These are phyloP conservation scores for Seriola aureovittata DNA, from an alignment of 2,113 vertebrate genomes.

Conservation along the genomic window DNA sequence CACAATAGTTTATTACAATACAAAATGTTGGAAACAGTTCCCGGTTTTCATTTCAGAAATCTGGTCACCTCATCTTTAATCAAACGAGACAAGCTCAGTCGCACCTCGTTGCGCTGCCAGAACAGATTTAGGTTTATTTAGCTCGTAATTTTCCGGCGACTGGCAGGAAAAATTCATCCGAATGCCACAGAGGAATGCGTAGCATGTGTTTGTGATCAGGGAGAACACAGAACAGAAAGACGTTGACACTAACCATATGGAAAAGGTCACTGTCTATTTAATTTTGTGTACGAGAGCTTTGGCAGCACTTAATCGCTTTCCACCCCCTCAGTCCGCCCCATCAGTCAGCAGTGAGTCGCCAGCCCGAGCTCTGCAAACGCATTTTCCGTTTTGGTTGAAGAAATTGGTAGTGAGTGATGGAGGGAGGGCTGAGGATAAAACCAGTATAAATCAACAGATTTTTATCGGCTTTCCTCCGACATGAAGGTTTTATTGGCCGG, in stretches of 20 bases:
- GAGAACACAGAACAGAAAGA: slow-evolving; percentile 9
- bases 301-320: slow-evolving; percentile 25
- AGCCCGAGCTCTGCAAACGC: slow-evolving; percentile 4
- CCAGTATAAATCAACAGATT: background rate
- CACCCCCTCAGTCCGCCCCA: background rate
- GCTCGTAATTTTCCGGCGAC: background rate
- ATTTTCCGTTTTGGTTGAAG: background rate
- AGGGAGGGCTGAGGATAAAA: background rate
- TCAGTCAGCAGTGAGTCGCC: background rate
- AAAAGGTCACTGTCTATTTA: slow-evolving; percentile 45
- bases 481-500: background rate
- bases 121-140: slow-evolving; percentile 3
- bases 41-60: too few species aligned
- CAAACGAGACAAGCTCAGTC: slow-evolving; percentile 11
- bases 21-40: too few species aligned
- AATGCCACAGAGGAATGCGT: slow-evolving; percentile 26
- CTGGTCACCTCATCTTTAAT: background rate
- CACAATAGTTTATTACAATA: too few species aligned
- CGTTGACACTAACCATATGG: slow-evolving; percentile 35
- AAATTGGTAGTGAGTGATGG: background rate
- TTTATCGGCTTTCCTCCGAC: background rate
- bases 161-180: background rate
- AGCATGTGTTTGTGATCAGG: slow-evolving; percentile 42
- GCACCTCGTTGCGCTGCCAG: background rate
- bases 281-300: slow-evolving; percentile 33